Conservation (phyloP, 1,140 invertebrate genomes). For the Brachionus rubens region DNA sequence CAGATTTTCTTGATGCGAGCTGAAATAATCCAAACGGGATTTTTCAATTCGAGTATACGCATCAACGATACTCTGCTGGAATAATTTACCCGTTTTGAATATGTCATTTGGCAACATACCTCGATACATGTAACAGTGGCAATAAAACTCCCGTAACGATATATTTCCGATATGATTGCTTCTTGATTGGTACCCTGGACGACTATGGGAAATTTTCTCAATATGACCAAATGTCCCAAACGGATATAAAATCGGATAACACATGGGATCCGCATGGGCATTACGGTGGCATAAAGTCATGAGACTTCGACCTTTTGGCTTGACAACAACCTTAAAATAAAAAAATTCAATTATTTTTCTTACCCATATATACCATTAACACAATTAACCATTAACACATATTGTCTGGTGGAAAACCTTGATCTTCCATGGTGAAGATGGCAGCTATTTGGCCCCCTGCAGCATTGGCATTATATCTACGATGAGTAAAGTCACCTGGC, state of each 20-base stretch:
- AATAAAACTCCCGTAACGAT: constrained; percentile 18
- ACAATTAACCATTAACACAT: not conserved
- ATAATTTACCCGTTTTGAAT: not conserved
- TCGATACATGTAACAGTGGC: not conserved
- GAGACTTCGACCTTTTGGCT: not conserved
- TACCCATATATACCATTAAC: too few species aligned
- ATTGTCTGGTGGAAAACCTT: not conserved
- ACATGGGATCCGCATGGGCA: not conserved
- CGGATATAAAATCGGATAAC: constrained; percentile 23
- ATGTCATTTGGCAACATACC: not conserved
- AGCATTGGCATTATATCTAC: not conserved
- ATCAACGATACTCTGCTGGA: constrained; percentile 38
- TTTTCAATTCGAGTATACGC: constrained; percentile 56
- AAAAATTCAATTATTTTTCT: too few species aligned
- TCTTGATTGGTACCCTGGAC: not conserved
- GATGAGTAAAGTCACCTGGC: not conserved
- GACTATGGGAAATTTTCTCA: not conserved
- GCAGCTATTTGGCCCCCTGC: not conserved
- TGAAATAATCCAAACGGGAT: constrained; percentile 50
- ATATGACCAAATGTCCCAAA: not conserved
- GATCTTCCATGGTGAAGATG: not conserved
- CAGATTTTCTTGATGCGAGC: not conserved
- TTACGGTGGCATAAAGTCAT: not conserved
- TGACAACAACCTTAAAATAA: not conserved
- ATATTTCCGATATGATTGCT: not conserved